Evolutionary conservation across 2,888 invertebrate genomes (phyloP), one percentile per base, ranked within the genome.

Genomic region (Caenorhabditis becei): DNA sequence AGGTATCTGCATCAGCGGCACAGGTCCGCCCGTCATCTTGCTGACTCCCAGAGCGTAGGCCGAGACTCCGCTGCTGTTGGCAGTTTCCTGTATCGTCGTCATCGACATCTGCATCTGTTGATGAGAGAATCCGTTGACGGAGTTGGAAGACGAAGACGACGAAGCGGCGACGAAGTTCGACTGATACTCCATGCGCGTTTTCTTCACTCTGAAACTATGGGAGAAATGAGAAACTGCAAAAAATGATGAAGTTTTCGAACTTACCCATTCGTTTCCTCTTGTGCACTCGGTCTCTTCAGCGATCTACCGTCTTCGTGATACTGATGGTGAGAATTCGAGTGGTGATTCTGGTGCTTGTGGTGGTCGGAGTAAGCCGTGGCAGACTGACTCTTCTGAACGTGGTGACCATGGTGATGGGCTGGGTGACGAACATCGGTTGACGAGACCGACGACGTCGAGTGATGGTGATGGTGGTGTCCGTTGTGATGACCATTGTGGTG

Each of bases 121-220:
- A 41, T 41, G 35, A 0, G 18, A 10, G n/a, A 3, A 24, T 10
- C 41, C 24, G 41, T 23, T 37, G 37, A 1, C 14, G 23, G 59
- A 10, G 16, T 14, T 41, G 24, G 0, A n/a, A 14, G 53, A 26
- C 5, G 26, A 53, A 10, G 53, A 26, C 11, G 61, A 70, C 5
- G 70, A 59, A 3, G 70, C 61, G 11, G 61, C 35, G n/a, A 51
- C 61, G 24, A 70, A 53, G 7, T 37, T 51, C 23, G 37, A 11
- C 7, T 51, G 35, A 14, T 70, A 61, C 35, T 70, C 70, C 53
- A 41, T 24, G 8, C 70, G 58, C 14, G 53, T n/a, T 28, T 70
- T 70, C 18, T 70, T 70, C 41, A 35, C n/a, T 14, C 70, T 70
- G 70, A 5, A 67, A 58, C n/a, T 44, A 58, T 14, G 16, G 20